phyloP scores from a whole-genome alignment of 2,113 vertebrate genomes.

The Nothoprocta perdicaria region DNA sequence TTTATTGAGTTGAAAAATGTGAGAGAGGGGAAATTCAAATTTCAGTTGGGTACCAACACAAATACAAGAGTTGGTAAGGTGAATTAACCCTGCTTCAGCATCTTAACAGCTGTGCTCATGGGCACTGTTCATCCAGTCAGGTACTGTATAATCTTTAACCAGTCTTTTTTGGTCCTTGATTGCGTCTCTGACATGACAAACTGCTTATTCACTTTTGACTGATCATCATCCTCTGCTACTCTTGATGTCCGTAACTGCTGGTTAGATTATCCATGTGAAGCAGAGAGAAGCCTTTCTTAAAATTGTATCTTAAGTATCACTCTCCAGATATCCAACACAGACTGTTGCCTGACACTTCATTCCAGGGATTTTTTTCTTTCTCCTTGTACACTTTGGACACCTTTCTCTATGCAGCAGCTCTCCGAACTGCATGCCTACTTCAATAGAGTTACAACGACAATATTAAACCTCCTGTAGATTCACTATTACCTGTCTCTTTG shows the following conservation, averaged over 20 bases:
- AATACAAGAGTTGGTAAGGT: neutral
- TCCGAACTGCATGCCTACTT: neutral
- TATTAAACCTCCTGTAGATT: neutral
- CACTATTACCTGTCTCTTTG: neutral
- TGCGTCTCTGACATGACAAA: neutral
- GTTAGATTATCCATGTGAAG: neutral
- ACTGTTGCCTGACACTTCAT: conserved; percentile 49
- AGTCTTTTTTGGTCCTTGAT: neutral
- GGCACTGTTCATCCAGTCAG: neutral
- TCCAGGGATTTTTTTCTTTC: neutral
- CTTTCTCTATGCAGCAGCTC: neutral
- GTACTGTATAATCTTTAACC: neutral
- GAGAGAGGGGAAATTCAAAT: neutral
- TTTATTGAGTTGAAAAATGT: neutral
- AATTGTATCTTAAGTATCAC: neutral
- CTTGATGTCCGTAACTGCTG: conserved; percentile 6
- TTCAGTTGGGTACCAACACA: neutral
- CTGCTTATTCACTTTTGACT: neutral
- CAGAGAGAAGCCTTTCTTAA: neutral
- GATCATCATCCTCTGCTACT: neutral
- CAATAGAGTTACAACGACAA: neutral
- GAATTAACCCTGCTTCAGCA: neutral
- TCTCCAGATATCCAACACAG: conserved; percentile 51
- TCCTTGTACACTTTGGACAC: neutral
- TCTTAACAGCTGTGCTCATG: neutral